Percentiles rank a stretch among this genome's conserved stretches.
These are phyloP conservation scores for Porites lutea DNA, from an alignment of 64 coral and sea anemone species.

Conservation along the genomic window DNA sequence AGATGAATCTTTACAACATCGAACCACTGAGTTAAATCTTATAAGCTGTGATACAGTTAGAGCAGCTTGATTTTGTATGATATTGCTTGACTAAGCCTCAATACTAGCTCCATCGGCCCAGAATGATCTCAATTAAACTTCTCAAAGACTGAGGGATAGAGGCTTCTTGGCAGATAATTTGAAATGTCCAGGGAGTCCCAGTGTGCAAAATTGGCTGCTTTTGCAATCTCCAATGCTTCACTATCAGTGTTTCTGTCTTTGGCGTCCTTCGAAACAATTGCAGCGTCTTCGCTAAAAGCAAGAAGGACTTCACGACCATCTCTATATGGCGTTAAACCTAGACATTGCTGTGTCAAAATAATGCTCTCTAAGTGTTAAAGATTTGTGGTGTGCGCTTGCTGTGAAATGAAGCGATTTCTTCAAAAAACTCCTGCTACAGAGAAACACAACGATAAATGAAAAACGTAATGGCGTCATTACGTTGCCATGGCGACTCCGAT, in stretches of 20 bases:
- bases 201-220: constrained; percentile 20
- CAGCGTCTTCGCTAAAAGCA: not conserved
- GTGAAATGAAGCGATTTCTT: no score
- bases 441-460: no score
- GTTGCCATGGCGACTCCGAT: no score
- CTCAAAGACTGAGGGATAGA: not conserved
- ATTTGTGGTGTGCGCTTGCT: constrained; percentile 2
- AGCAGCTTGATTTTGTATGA: not conserved
- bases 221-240: constrained; percentile 4
- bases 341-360: constrained; percentile 14
- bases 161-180: constrained; percentile 1
- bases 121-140: not conserved
- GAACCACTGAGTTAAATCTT: not conserved
- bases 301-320: constrained; percentile 1
- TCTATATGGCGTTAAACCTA: not conserved
- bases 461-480: no score
- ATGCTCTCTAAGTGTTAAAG: not conserved
- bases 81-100: no score
- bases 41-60: constrained; percentile 17
- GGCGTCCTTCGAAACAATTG: not conserved
- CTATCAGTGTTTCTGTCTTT: not conserved
- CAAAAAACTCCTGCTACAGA: no score
- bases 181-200: not conserved
- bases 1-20: not conserved
- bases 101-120: not conserved